phyloP scores from a whole-genome alignment of 2,113 vertebrate species.

The Phalacrocorax carbo region DNA sequence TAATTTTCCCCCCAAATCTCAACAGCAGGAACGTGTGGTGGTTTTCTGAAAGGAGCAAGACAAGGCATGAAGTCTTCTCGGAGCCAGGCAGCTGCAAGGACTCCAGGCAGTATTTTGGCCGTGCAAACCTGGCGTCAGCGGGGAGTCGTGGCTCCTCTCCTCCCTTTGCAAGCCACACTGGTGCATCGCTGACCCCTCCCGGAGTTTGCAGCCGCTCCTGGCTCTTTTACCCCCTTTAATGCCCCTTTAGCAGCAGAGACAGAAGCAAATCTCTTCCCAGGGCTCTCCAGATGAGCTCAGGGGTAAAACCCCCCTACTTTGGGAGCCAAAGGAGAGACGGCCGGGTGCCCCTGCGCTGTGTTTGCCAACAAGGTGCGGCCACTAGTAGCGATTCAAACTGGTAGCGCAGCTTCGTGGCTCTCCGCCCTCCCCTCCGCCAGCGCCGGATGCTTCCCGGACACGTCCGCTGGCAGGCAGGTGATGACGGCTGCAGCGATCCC shows the following conservation, averaged over 20 bases:
- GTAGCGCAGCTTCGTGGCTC: neutral
- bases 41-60: neutral
- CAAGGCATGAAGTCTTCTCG: fast-evolving
- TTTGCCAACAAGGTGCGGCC: neutral
- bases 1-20: neutral
- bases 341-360: fast-evolving
- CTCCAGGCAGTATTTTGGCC: neutral
- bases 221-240: too few relatives aligned
- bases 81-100: neutral
- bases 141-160: neutral
- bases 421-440: neutral
- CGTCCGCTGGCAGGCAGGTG: neutral
- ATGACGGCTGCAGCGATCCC: neutral
- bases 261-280: neutral
- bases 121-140: fast-evolving
- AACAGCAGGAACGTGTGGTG: fast-evolving
- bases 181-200: neutral
- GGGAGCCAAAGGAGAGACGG: neutral
- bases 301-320: neutral
- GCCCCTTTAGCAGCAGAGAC: neutral
- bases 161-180: neutral
- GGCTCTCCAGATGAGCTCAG: neutral
- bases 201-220: neutral
- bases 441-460: neutral
- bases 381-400: neutral